These are phyloP conservation scores for Pilophorus perplexus DNA, from an alignment of 2,888 invertebrate species.

Conservation along the genomic window DNA sequence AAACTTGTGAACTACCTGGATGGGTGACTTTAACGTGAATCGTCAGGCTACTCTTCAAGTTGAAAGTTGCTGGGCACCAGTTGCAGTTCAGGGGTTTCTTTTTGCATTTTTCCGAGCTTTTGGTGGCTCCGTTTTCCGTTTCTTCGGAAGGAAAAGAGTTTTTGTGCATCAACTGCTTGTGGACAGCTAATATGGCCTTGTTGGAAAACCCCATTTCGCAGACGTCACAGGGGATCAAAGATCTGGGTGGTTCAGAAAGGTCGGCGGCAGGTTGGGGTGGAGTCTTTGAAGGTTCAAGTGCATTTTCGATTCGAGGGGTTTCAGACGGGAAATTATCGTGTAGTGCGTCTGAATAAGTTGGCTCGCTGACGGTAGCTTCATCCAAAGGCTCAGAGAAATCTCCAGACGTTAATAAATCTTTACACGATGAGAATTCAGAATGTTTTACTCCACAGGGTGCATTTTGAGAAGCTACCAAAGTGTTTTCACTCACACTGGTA, in stretches of 20 bases:
- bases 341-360: too few species aligned
- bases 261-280: too few species aligned
- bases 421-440: conserved; percentile 42
- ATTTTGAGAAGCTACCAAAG: too few species aligned
- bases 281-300: too few species aligned
- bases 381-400: conserved; percentile 44
- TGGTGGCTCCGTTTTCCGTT: conserved; percentile 49
- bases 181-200: conserved; percentile 67
- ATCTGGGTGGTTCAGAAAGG: background rate
- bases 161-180: conserved; percentile 67
- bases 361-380: too few species aligned
- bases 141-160: conserved; percentile 48
- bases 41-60: conserved; percentile 77
- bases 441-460: background rate
- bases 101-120: conserved; percentile 51
- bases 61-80: conserved; percentile 74
- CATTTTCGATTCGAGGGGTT: too few species aligned
- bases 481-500: conserved; percentile 37
- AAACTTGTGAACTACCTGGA: conserved; percentile 59
- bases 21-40: conserved; percentile 79
- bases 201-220: conserved; percentile 72
- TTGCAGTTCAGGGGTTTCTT: conserved; percentile 64
- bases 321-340: too few species aligned
- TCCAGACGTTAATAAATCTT: conserved; percentile 43
- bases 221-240: conserved; percentile 58